A percentile compares a stretch with the other conserved stretches of the same genome.
These are phyloP conservation scores for Sipha flava DNA, from an alignment of 1,140 invertebrate species.

Conservation along the genomic window DNA sequence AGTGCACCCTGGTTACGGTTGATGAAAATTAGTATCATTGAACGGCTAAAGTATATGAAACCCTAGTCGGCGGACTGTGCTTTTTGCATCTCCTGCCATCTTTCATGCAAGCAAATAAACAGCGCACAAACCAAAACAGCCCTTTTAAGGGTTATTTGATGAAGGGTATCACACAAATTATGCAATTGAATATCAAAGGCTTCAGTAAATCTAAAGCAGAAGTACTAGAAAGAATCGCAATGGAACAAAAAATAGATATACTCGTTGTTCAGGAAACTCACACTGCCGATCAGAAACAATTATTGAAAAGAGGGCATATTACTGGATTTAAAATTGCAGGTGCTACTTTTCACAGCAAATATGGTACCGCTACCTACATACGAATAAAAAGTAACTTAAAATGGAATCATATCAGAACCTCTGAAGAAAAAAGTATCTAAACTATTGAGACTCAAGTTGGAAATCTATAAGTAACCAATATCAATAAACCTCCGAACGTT, in stretches of 20 bases:
- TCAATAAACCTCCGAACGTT: conserved; percentile 30
- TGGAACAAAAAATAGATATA: not conserved
- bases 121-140: not conserved
- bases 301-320: not conserved
- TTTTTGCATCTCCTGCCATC: no score
- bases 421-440: not conserved
- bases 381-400: conserved; percentile 35
- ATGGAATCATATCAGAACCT: conserved; percentile 40
- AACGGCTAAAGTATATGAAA: no score
- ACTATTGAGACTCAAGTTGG: not conserved
- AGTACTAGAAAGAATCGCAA: not conserved
- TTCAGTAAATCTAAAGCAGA: conserved; percentile 3
- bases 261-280: conserved; percentile 17
- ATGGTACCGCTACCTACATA: conserved; percentile 1
- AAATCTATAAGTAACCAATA: conserved; percentile 1
- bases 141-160: not conserved
- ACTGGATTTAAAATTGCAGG: not conserved
- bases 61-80: no score
- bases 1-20: no score
- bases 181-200: not conserved
- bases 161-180: not conserved
- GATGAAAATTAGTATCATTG: no score
- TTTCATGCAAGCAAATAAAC: no score
- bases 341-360: conserved; percentile 1
- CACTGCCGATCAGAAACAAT: not conserved